Base-by-base conservation (phyloP, 2,888 invertebrate species). In the Pseudococcus jackbeardsleyi region DNA sequence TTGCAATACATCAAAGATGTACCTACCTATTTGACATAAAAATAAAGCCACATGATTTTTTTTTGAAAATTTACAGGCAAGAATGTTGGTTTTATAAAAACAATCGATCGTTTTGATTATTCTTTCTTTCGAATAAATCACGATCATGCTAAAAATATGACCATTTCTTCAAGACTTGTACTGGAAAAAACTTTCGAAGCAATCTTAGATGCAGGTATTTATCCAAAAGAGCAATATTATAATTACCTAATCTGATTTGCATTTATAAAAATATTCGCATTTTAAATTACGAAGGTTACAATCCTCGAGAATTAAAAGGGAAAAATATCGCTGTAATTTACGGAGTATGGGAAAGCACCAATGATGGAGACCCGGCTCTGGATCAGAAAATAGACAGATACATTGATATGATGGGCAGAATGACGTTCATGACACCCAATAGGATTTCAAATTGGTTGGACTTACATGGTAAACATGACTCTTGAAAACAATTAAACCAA, bases 371-470 rank as follows among this genome's bases (percentile, higher is more conserved):
- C 9, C 94, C 93, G 94, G 95, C 90, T 93, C 93, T 90, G 93
- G 94, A 82, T 93, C 95, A 91, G 93, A 93, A 91, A 7, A 93
- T 93, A 0, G 92, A 92, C 7, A 88, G 94, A 94, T 22, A 94
- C 94, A 90, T 93, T 93, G 85, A 92, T 94, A 91, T 96, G 96
- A 12, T 72, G 92, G 96, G 96, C 90, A 94, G 97, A 89, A 96
- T 97, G 6, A 97, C 98, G 97, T 93, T 93, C 48, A 94, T 94
- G 94, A 93, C 97, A 91, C 95, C 98, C 15, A 97, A 98, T 92
- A 94, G 98, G 86, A 94, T 98, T 89, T 97, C 97, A 0, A 98
- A 96, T 91, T 95, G 95, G 92, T 93, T 98, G 89, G 97, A 97
- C 42, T 93, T 96, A 19, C 95, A 95, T 90, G 97, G 92, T 93